Percentiles rank a stretch among this genome's conserved stretches.
These are phyloP conservation scores for Camponotus fellah DNA, from an alignment of 2,888 invertebrate species.

Conservation along the genomic window DNA sequence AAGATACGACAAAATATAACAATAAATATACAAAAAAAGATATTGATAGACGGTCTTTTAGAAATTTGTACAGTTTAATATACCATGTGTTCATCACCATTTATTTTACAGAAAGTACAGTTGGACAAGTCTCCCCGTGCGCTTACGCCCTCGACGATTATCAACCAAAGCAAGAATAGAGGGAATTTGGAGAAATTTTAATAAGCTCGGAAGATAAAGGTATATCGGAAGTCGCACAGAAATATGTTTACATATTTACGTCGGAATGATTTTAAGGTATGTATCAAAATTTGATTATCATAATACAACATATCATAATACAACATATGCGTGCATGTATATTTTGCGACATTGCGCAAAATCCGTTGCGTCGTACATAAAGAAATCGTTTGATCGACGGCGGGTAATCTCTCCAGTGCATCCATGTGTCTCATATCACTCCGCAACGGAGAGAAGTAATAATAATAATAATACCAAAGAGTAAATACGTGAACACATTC, in stretches of 20 bases:
- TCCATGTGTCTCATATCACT: slow-evolving; percentile 46
- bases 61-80: no score
- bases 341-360: neutral
- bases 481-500: slow-evolving; percentile 71
- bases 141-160: neutral
- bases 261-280: neutral
- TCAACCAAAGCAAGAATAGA: neutral
- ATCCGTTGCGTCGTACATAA: neutral
- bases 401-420: slow-evolving; percentile 2
- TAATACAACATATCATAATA: neutral
- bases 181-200: neutral
- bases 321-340: neutral
- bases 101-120: neutral
- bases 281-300: neutral
- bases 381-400: slow-evolving; percentile 33
- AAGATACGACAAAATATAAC: no score
- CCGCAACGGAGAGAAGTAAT: slow-evolving; percentile 70
- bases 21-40: no score
- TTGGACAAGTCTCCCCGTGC: neutral
- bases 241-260: neutral
- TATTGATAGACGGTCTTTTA: no score
- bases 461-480: slow-evolving; percentile 76
- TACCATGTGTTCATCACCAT: no score
- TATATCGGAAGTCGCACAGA: neutral
- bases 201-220: neutral